Conservation (phyloP, 2,888 invertebrate genomes). For the Eilema griseolum region DNA sequence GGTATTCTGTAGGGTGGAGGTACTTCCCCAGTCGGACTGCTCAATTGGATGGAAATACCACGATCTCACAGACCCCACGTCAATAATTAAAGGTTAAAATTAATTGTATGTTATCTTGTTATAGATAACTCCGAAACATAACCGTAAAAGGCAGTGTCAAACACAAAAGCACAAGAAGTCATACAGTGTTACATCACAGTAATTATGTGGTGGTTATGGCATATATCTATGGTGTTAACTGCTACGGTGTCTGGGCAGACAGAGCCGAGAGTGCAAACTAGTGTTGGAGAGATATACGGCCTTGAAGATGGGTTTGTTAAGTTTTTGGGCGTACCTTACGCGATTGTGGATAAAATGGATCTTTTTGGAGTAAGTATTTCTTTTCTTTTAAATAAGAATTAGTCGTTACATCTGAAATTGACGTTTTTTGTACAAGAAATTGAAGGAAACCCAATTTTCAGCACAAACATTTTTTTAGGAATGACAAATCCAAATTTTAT, state of each 20-base stretch:
- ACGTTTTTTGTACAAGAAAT: too few species aligned
- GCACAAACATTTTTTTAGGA: too few species aligned
- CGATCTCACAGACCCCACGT: too few species aligned
- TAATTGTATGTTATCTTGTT: background rate
- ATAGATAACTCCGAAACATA: background rate
- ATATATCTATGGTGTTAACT: background rate
- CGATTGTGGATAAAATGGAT: constrained; percentile 2
- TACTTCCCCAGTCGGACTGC: too few species aligned
- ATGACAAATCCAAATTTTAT: too few species aligned
- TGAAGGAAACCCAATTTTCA: too few species aligned
- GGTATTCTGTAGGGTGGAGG: too few species aligned
- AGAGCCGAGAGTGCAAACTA: background rate
- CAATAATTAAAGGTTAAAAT: background rate
- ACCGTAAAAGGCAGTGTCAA: background rate
- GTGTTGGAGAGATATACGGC: background rate
- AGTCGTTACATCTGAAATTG: too few species aligned
- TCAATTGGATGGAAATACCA: too few species aligned
- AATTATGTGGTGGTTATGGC: background rate
- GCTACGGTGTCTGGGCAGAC: background rate
- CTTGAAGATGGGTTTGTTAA: background rate
- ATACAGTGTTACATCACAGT: background rate
- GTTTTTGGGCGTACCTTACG: constrained; percentile 23
- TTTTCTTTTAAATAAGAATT: too few species aligned
- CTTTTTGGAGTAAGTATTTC: constrained; percentile 22
- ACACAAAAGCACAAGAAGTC: background rate